Evolutionary conservation across 2,888 invertebrate species (phyloP), one percentile per base, ranked within the genome.

Genomic region (Drosophila paracracens): DNA sequence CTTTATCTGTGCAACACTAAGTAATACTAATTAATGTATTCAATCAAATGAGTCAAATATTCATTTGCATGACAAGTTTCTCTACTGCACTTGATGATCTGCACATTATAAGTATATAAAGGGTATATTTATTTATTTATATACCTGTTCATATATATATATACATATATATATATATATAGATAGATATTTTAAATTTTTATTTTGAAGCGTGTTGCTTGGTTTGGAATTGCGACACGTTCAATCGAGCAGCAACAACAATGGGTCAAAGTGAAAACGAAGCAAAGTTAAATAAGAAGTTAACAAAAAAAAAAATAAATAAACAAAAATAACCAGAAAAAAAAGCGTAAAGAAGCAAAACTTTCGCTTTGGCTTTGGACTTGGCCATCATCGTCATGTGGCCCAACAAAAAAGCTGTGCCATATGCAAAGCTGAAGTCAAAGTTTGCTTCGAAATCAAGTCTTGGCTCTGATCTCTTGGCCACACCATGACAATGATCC

Each of bases 351-450:
- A 60, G 62, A 68, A 72, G 82, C 65, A 76, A 79, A 84, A 85
- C 84, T 84, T 84, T 84, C 88, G 89, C 84, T 85, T 78, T 73
- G 81, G 81, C 89, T 85, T 88, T 85, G 89, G 89, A 81, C 89
- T 88, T 85, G 85, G 89, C 89, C 89, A 88, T 83, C 81, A 75
- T 33, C 71, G 64, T 33, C 71, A 64, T 33, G 58, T 70, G 65
- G 62, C 54, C 56, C 59, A 64, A 50, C 27, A 36, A 57, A 36
- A 21, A 21, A 53, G 18, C 29, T 29, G 29, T 29, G 29, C n/a
- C 16, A 31, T 21, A 29, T 11, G 13, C 38, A 52, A 33, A 52
- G 57, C 40, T 40, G 11, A 68, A 43, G 48, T 46, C 53, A 69
- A 54, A 66, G 57, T 38, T 62, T 43, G 54, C 61, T 71, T 57